Base-by-base conservation (phyloP, 2,888 invertebrate species). In the Leptinotarsa peninsularis region DNA sequence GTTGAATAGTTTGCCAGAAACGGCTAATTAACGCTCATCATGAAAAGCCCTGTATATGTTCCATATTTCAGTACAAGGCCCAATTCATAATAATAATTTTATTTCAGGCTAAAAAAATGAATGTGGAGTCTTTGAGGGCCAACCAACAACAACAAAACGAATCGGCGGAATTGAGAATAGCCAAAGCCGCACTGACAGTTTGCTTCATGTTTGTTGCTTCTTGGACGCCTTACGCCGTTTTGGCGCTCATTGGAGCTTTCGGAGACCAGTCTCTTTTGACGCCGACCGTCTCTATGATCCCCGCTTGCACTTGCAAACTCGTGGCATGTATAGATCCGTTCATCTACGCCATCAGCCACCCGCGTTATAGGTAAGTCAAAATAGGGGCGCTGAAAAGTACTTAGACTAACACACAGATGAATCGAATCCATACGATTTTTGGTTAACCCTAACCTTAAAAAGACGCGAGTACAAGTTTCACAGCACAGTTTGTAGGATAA, bases 241-340 rank as follows among this genome's bases (percentile, higher is more conserved):
- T 93, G 83, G 93, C 97, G 0, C 89, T 96, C 74, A 95, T 94
- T 80, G 96, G 95, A 3, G 94, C 94, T 3, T 96, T 94, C 84
- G 96, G 96, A 23, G 92, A 96, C 87, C 91, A 92, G 85, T 89
- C 90, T 70, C 87, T 95, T 2, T 88, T 95, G 5, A 94, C 95
- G 1, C 95, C 95, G 0, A 93, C 92, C 82, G 93, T 93, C 1
- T 94, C 95, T 0, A 96, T 96, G 96, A 92, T 96, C 81, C 96
- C 96, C 4, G 96, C 96, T 0, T 92, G 94, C 78, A 92, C 95
- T 50, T 96, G 96, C 85, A 97, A 97, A 90, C 90, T 93, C 71
- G 96, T 97, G 0, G 96, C 97, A 0, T 96, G 97, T 88, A 92
- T 97, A 84, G 97, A 97, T 89, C 97, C 97, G 0, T 96, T 96